These are phyloP conservation scores for Leptinotarsa peninsularis DNA, from an alignment of 2,888 invertebrate species.

Conservation along the genomic window DNA sequence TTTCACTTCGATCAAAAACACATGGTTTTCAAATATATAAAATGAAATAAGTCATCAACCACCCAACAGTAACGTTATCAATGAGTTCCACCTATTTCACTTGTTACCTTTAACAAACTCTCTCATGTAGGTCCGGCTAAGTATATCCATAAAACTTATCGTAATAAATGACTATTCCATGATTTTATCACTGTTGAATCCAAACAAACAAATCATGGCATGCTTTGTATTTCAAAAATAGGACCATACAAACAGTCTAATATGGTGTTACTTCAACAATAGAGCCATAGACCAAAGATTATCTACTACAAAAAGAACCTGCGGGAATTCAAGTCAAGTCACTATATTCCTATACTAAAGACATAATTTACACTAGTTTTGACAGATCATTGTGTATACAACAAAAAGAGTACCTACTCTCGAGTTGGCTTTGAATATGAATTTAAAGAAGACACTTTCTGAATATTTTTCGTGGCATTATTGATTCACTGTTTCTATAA, in stretches of 20 bases:
- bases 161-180: conserved; percentile 10
- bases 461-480: too few species aligned
- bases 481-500: too few species aligned
- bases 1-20: too few species aligned
- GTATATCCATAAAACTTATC: neutral
- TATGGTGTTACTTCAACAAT: conserved; percentile 19
- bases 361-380: conserved; percentile 14
- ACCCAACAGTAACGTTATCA: too few species aligned
- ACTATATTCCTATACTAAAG: neutral
- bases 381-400: neutral
- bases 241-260: conserved; percentile 5
- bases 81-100: too few species aligned
- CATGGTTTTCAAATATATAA: too few species aligned
- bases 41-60: too few species aligned
- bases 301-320: conserved; percentile 8
- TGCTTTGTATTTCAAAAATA: neutral
- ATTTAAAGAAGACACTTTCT: too few species aligned
- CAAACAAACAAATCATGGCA: conserved; percentile 5
- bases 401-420: neutral
- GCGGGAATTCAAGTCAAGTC: neutral
- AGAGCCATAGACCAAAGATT: neutral
- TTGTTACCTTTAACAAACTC: neutral
- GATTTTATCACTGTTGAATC: neutral
- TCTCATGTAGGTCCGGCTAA: neutral
- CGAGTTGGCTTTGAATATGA: neutral